Conservation (phyloP, 2,888 invertebrate species). For the Lissocephala sabroskyi region DNA sequence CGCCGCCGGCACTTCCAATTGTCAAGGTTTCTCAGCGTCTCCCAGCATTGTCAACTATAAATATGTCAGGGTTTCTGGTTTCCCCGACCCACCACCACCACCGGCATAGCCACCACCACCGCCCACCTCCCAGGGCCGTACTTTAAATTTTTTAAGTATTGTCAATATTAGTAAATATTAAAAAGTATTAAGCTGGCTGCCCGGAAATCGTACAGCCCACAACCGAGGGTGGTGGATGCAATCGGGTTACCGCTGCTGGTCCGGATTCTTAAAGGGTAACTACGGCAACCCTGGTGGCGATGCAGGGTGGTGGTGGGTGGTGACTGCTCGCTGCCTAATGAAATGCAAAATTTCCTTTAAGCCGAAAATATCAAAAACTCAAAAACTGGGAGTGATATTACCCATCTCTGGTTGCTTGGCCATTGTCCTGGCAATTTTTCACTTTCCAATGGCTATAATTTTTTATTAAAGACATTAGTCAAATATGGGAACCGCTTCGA, state of each 20-base stretch:
- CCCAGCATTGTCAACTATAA: conserved; percentile 52
- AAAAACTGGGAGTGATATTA: conserved; percentile 24
- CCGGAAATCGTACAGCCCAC: conserved; percentile 16
- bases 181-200: conserved; percentile 41
- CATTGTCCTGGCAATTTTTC: conserved; percentile 52
- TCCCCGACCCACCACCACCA: no score
- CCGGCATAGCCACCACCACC: no score
- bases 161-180: conserved; percentile 71
- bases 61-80: conserved; percentile 65
- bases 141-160: conserved; percentile 57
- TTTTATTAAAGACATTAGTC: conserved; percentile 64
- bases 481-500: conserved; percentile 35
- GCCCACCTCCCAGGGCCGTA: conserved; percentile 8
- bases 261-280: no score
- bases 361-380: conserved; percentile 51
- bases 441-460: conserved; percentile 54
- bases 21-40: conserved; percentile 44
- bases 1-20: conserved; percentile 54
- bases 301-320: conserved; percentile 24
- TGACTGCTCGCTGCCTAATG: conserved; percentile 35
- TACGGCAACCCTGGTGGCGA: no score
- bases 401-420: conserved; percentile 18
- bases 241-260: no score
- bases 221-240: no score
- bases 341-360: conserved; percentile 58